Evolutionary conservation across 2,797 vertebrate species (phyloP), one percentile per base, ranked within the genome.

Genomic region (Dipus sagitta): DNA sequence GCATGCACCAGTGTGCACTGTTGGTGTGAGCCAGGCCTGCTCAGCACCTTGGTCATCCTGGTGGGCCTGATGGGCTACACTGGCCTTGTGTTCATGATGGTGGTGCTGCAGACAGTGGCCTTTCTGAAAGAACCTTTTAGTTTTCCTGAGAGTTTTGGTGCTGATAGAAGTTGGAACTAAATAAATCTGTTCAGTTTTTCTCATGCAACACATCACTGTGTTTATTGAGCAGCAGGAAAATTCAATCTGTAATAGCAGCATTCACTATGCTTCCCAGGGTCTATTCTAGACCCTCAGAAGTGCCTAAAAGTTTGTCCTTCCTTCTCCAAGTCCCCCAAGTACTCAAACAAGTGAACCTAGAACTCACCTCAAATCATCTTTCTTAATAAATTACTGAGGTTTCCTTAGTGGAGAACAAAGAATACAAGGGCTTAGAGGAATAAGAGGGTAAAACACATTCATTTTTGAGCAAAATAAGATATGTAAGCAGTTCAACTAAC

Each of bases 171-270:
- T 80, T 54, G 26, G 15, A 24, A 76, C 52, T 52, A 52, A 52
- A 21, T 52, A 84, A 92, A 86, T 86, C 6, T 32, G 21, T 86
- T 91, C 54, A n/a, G 64, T 15, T 58, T 58, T 92, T 94, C 88
- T 88, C 6, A 79, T 67, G n/a, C 9, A 38, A 60, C 7, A 20
- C 47, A 47, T 85, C 76, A 28, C 26, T 77, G 84, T 26, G 6
- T 13, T 62, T 54, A 32, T 11, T 88, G 60, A 88, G 5, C 20
- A 88, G 30, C 42, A 78, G 23, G 14, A 47, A 52, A 34, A 80
- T 6, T 8, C 10, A 54, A n/a, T 38, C 64, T 60, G 13, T 18
- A 72, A n/a, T 74, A 70, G 17, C 4, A 58, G 54, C 54, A 14
- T 17, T 14, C 13, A 58, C 2, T 58, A 58, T 52, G 4, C 5